Percentiles rank a stretch among this genome's conserved stretches.
Evolutionary conservation across 2,888 invertebrate species (phyloP).

Genomic region (Athetis lepigone): DNA sequence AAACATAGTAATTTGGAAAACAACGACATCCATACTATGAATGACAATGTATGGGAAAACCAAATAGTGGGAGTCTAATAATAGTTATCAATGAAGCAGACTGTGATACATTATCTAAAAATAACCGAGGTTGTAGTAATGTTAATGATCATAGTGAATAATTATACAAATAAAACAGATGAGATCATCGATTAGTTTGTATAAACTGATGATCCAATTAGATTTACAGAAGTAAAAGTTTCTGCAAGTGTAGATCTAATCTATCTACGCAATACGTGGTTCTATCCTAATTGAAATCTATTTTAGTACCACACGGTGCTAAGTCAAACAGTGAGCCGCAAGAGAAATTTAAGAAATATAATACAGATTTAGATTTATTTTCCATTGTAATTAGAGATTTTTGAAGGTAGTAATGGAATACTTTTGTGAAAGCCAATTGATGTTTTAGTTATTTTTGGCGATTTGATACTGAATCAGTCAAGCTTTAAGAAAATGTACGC

Average conservation of each 20-base stretch:
- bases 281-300: conserved; percentile 54
- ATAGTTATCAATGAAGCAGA: conserved; percentile 46
- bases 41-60: conserved; percentile 45
- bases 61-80: conserved; percentile 33
- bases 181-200: conserved; percentile 43
- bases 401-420: conserved; percentile 42
- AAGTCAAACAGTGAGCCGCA: conserved; percentile 42
- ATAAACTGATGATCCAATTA: conserved; percentile 35
- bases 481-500: neutral
- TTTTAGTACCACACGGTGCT: conserved; percentile 57
- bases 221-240: conserved; percentile 42
- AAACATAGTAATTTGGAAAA: conserved; percentile 28
- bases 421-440: conserved; percentile 26
- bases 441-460: conserved; percentile 13
- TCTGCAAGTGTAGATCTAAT: conserved; percentile 48
- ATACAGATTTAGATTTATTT: conserved; percentile 52
- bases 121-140: conserved; percentile 28
- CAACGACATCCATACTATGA: conserved; percentile 44
- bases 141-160: conserved; percentile 40
- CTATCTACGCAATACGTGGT: conserved; percentile 46
- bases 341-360: conserved; percentile 41
- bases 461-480: conserved; percentile 17
- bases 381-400: conserved; percentile 52
- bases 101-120: conserved; percentile 34
- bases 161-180: conserved; percentile 46